Evolutionary conservation across 2,888 invertebrate genomes (phyloP).

Genomic region (Cryptophagus acutangulus): DNA sequence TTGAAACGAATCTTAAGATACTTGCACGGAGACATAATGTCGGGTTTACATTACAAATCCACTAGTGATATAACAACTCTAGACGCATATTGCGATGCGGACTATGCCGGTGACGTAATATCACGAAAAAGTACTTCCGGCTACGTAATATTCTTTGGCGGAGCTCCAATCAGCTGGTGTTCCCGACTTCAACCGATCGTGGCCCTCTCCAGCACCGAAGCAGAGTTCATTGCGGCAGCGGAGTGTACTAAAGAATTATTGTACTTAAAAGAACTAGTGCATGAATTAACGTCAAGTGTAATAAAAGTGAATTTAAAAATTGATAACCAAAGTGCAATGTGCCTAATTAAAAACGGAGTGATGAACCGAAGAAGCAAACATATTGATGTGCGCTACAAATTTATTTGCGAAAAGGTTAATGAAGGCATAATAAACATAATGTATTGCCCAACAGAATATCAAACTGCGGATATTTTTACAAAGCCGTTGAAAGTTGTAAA

Average conservation of each 20-base stretch:
- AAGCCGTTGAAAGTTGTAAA: neutral
- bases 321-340: conserved; percentile 20
- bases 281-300: conserved; percentile 22
- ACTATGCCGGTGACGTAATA: conserved; percentile 23
- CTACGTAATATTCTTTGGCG: conserved; percentile 20
- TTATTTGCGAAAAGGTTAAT: conserved; percentile 16
- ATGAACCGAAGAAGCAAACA: conserved; percentile 19
- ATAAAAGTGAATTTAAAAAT: conserved; percentile 8
- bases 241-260: conserved; percentile 24
- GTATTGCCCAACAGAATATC: conserved; percentile 1
- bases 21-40: neutral
- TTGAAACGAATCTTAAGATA: conserved; percentile 9
- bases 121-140: conserved; percentile 25
- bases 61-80: neutral
- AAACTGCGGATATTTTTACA: conserved; percentile 3
- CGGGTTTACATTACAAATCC: neutral
- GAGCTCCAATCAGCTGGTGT: conserved; percentile 29
- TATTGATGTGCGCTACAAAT: conserved; percentile 19
- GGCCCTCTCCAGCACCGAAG: conserved; percentile 27
- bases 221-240: conserved; percentile 26
- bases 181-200: conserved; percentile 28
- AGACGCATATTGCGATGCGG: conserved; percentile 19
- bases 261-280: conserved; percentile 21
- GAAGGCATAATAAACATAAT: conserved; percentile 11
- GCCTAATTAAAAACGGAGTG: conserved; percentile 17